Evolutionary conservation across 2,113 vertebrate species (phyloP).

Genomic region (Pteruthius melanotis): DNA sequence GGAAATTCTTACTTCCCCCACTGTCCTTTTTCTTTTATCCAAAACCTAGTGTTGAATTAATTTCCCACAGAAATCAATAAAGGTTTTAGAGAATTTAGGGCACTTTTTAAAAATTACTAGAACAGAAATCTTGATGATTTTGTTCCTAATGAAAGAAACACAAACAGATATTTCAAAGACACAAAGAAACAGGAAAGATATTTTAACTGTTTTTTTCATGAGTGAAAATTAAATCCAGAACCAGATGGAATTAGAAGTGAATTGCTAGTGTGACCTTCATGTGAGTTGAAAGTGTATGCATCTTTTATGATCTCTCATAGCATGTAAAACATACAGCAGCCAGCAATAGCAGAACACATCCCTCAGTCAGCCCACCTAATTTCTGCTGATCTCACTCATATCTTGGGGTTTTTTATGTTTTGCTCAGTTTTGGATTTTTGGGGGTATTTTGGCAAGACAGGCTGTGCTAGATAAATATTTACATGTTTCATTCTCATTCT

Average conservation of each 20-base stretch:
- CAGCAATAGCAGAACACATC: neutral
- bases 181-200: neutral
- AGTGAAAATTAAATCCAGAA: neutral
- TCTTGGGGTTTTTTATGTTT: neutral
- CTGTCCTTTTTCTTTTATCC: neutral
- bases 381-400: conserved; percentile 24
- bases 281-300: neutral
- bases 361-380: neutral
- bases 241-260: neutral
- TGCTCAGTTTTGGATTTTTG: neutral
- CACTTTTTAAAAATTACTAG: neutral
- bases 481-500: neutral
- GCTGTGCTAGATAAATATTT: conserved; percentile 31
- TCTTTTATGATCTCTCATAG: neutral
- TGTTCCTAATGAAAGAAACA: neutral
- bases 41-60: neutral
- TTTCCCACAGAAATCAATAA: neutral
- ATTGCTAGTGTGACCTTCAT: neutral
- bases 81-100: neutral
- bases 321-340: neutral
- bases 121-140: neutral
- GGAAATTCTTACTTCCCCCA: neutral
- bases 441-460: neutral
- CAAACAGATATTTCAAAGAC: neutral
- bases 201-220: neutral